Evolutionary conservation across 2,797 vertebrate genomes (phyloP).

Genomic region (Delichon dasypus): DNA sequence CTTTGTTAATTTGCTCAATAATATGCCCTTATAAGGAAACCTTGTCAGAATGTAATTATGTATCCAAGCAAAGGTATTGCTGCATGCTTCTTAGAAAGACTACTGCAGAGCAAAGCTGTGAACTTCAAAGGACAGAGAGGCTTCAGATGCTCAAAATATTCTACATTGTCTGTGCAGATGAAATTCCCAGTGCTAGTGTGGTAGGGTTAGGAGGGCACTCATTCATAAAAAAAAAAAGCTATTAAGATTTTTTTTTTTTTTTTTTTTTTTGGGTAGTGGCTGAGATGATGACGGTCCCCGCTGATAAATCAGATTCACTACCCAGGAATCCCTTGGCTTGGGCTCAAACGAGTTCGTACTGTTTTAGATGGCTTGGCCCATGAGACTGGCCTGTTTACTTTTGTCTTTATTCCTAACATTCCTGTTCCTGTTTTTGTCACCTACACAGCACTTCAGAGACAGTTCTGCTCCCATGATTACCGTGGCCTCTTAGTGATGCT

Average conservation of each 20-base stretch:
- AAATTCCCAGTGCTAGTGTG: neutral
- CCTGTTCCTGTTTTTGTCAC: neutral
- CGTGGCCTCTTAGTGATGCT: neutral
- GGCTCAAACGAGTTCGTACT: neutral
- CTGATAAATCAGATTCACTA: neutral
- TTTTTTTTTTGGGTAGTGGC: neutral
- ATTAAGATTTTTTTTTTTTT: neutral
- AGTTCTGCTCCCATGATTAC: neutral
- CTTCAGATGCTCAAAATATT: constrained; percentile 8
- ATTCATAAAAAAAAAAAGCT: neutral
- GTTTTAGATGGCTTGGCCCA: neutral
- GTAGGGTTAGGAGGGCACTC: neutral
- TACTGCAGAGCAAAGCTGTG: neutral
- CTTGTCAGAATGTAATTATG: neutral
- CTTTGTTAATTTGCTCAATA: constrained; percentile 5
- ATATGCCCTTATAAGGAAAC: neutral
- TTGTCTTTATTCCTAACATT: neutral
- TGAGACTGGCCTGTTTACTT: neutral
- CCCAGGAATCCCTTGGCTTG: neutral
- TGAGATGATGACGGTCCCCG: neutral
- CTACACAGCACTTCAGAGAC: neutral
- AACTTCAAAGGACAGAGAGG: neutral
- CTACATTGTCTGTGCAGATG: neutral
- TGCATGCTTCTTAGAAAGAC: neutral
- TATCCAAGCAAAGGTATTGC: neutral